Percentiles rank a stretch among this genome's conserved stretches.
phyloP scores from a whole-genome alignment of 2,797 vertebrate species.

The Hyperoplus immaculatus region DNA sequence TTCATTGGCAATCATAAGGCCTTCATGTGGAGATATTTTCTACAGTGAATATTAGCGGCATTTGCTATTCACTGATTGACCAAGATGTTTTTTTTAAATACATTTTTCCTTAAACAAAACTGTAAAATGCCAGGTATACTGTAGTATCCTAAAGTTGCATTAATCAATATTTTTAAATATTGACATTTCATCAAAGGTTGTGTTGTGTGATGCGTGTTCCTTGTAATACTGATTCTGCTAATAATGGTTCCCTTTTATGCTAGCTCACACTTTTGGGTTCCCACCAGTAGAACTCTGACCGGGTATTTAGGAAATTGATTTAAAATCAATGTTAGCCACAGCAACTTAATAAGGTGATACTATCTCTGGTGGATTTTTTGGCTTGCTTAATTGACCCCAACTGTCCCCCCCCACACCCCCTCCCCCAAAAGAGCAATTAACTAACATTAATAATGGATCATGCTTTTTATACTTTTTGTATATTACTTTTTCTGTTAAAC shows the following conservation, averaged over 20 bases:
- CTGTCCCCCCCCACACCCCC: no score
- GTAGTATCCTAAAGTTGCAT: neutral
- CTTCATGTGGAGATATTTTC: constrained; percentile 9
- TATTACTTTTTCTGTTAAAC: neutral
- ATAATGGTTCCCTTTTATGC: neutral
- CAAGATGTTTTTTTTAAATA: neutral
- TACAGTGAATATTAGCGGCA: neutral
- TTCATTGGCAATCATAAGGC: neutral
- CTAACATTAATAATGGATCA: neutral
- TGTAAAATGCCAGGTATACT: neutral
- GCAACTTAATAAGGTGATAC: neutral
- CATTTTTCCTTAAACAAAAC: neutral
- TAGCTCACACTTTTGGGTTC: neutral
- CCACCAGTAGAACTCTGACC: neutral
- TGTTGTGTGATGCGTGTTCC: neutral
- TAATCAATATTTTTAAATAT: neutral
- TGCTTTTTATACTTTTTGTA: neutral
- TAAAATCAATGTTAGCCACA: neutral
- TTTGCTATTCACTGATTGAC: neutral
- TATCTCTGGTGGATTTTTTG: neutral
- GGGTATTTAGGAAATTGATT: neutral
- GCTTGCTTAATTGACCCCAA: neutral
- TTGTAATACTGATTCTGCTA: neutral
- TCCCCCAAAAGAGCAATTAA: neutral
- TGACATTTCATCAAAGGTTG: neutral